Evolutionary conservation across 2,888 invertebrate species (phyloP).

Genomic region (Meganola albula): DNA sequence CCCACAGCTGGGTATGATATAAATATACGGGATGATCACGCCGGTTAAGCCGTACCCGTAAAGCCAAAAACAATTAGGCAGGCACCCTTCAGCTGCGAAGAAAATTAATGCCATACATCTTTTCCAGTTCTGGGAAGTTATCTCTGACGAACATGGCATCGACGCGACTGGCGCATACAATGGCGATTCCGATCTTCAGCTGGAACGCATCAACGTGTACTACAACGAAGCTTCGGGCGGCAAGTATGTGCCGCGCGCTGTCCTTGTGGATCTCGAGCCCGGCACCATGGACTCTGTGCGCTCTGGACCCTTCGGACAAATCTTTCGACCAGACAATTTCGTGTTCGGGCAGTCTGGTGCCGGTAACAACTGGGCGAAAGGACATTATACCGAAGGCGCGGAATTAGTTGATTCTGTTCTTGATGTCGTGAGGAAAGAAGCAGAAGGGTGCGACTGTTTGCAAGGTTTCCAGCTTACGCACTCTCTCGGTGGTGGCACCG

Average conservation of each 20-base stretch:
- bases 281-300: slow-evolving; percentile 80
- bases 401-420: slow-evolving; percentile 79
- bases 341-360: slow-evolving; percentile 90
- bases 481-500: slow-evolving; percentile 85
- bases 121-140: slow-evolving; percentile 84
- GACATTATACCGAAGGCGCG: slow-evolving; percentile 82
- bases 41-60: too few species aligned
- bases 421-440: slow-evolving; percentile 84
- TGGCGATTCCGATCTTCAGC: slow-evolving; percentile 84
- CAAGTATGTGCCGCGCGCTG: slow-evolving; percentile 58
- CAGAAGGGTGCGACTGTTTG: slow-evolving; percentile 88
- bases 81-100: too few species aligned
- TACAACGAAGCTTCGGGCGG: slow-evolving; percentile 78
- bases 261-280: slow-evolving; percentile 59
- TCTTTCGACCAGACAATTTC: slow-evolving; percentile 93
- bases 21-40: too few species aligned
- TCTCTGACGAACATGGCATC: slow-evolving; percentile 87
- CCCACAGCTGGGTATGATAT: too few species aligned
- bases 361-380: slow-evolving; percentile 89
- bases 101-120: too few species aligned
- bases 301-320: slow-evolving; percentile 77
- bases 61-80: too few species aligned
- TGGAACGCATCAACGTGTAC: slow-evolving; percentile 87
- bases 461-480: slow-evolving; percentile 86
- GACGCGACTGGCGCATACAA: slow-evolving; percentile 83